Evolutionary conservation across 2,797 vertebrate species (phyloP).

Genomic region (Falco columbarius): DNA sequence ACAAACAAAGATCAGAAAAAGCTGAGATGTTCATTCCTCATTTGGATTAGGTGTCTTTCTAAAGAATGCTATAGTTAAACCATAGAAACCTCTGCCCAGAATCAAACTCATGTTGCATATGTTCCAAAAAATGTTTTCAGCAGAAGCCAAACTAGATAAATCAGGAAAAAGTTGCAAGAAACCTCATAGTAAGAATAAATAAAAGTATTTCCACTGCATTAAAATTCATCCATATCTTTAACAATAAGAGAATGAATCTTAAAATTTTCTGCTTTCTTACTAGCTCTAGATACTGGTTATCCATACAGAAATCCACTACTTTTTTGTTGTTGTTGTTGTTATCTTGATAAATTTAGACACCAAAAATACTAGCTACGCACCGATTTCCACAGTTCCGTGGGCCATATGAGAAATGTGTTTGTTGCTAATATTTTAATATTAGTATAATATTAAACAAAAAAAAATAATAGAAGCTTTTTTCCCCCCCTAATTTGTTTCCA

Average conservation of each 20-base stretch:
- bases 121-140: background rate
- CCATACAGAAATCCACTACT: background rate
- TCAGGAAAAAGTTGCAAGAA: background rate
- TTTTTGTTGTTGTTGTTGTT: too few relatives aligned
- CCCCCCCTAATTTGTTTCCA: background rate
- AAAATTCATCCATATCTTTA: background rate
- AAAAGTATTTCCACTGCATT: background rate
- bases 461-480: accelerated
- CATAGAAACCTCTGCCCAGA: background rate
- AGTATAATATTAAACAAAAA: background rate
- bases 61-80: background rate
- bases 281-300: background rate
- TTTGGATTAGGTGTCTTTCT: constrained; percentile 4
- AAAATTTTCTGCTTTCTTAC: background rate
- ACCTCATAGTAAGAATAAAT: background rate
- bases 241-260: background rate
- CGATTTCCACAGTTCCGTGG: background rate
- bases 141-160: background rate
- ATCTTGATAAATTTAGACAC: background rate
- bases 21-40: background rate
- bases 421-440: background rate
- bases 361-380: background rate
- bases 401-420: background rate
- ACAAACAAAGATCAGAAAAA: constrained; percentile 3
- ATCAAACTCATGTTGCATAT: background rate